Evolutionary conservation across 2,888 invertebrate genomes (phyloP).

Genomic region (Noctua janthe): DNA sequence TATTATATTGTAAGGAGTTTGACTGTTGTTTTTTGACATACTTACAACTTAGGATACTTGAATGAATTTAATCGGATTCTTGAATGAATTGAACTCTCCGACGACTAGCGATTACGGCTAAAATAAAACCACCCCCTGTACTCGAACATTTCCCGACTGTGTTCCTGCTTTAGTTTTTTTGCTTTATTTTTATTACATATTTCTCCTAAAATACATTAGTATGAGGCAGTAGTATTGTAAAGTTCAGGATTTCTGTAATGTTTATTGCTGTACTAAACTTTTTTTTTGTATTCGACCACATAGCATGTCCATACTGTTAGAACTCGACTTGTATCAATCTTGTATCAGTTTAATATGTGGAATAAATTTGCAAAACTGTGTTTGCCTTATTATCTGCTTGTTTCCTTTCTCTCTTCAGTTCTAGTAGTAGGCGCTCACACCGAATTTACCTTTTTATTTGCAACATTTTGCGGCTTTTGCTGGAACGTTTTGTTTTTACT

Average conservation of each 20-base stretch:
- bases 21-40: conserved; percentile 91
- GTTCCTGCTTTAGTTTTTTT: conserved; percentile 91
- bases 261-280: conserved; percentile 87
- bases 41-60: conserved; percentile 90
- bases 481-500: background rate
- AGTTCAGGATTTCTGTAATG: conserved; percentile 89
- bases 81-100: conserved; percentile 81
- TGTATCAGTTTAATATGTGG: conserved; percentile 90
- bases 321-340: conserved; percentile 89
- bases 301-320: conserved; percentile 89
- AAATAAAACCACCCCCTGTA: conserved; percentile 86
- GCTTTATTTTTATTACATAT: conserved; percentile 89
- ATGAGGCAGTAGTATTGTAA: conserved; percentile 90
- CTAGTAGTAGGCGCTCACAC: background rate
- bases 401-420: conserved; percentile 73
- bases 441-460: background rate
- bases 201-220: conserved; percentile 89
- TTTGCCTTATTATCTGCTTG: conserved; percentile 88
- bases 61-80: conserved; percentile 83
- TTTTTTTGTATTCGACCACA: conserved; percentile 88
- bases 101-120: conserved; percentile 87
- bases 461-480: background rate
- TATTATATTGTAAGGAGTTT: conserved; percentile 91
- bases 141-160: conserved; percentile 90
- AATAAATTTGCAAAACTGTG: conserved; percentile 91